Evolutionary conservation across 2,113 vertebrate genomes (phyloP).

Genomic region (Chlorocebus sabaeus): DNA sequence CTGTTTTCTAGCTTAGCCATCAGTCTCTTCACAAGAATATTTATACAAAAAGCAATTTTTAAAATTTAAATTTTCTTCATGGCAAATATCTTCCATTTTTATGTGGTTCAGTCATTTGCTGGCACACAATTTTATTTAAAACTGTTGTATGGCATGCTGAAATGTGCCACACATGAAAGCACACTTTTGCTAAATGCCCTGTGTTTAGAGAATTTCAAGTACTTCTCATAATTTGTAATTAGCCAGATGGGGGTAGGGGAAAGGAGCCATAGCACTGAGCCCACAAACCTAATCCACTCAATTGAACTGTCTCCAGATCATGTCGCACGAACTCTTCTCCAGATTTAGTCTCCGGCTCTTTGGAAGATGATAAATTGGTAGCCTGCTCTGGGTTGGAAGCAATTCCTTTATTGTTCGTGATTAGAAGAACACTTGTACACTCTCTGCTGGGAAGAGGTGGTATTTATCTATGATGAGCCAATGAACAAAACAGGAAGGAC

Average conservation of each 20-base stretch:
- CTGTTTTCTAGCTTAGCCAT: neutral
- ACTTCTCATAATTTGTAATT: neutral
- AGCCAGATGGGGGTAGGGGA: neutral
- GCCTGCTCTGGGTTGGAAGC: conserved; percentile 73
- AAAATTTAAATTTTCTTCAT: neutral
- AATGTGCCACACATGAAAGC: neutral
- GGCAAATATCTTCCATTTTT: neutral
- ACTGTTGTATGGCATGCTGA: neutral
- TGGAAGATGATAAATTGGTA: conserved; percentile 81
- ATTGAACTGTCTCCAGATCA: conserved; percentile 86
- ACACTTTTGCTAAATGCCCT: neutral
- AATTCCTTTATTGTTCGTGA: conserved; percentile 49
- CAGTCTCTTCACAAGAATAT: neutral
- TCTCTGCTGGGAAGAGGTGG: conserved; percentile 62
- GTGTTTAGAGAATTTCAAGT: neutral
- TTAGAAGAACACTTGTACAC: conserved; percentile 59
- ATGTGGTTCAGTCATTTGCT: neutral
- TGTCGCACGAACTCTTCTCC: conserved; percentile 87
- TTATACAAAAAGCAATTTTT: neutral
- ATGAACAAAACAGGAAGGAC: conserved; percentile 20
- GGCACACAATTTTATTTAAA: neutral
- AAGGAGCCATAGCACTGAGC: neutral
- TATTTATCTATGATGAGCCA: conserved; percentile 4
- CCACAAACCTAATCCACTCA: conserved; percentile 79
- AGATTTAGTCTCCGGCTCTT: conserved; percentile 85